These are phyloP conservation scores for Nycteola revayana DNA, from an alignment of 2,888 invertebrate species.

Conservation along the genomic window DNA sequence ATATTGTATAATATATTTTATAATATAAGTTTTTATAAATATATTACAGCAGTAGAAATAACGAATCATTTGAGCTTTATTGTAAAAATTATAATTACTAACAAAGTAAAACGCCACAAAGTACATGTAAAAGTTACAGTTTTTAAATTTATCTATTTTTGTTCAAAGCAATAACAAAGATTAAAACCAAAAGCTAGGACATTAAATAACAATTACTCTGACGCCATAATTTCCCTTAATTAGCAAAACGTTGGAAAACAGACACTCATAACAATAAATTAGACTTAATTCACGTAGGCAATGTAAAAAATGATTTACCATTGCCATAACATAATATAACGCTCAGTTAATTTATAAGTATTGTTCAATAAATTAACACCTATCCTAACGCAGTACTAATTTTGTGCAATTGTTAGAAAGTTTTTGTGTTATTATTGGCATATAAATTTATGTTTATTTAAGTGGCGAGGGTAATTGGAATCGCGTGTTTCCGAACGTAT, in stretches of 20 bases:
- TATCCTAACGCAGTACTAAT: constrained; percentile 22
- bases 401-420: constrained; percentile 12
- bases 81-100: too few species aligned
- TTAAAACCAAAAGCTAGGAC: too few species aligned
- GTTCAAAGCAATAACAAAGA: too few species aligned
- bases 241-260: constrained; percentile 24
- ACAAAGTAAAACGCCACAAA: too few species aligned
- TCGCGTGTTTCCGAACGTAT: too few species aligned
- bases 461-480: background rate
- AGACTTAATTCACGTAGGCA: constrained; percentile 46
- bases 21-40: too few species aligned
- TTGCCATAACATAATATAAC: constrained; percentile 44
- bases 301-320: constrained; percentile 57
- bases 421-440: constrained; percentile 4
- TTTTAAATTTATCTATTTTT: too few species aligned
- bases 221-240: constrained; percentile 28
- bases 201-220: constrained; percentile 27
- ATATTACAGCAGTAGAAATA: too few species aligned
- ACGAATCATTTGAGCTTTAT: too few species aligned
- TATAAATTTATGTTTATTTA: background rate
- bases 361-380: constrained; percentile 51
- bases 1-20: too few species aligned
- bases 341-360: constrained; percentile 51
- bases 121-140: too few species aligned
- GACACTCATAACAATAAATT: constrained; percentile 52